Conservation (phyloP, 2,113 vertebrate genomes). For the Tetraodon nigroviridis region DNA sequence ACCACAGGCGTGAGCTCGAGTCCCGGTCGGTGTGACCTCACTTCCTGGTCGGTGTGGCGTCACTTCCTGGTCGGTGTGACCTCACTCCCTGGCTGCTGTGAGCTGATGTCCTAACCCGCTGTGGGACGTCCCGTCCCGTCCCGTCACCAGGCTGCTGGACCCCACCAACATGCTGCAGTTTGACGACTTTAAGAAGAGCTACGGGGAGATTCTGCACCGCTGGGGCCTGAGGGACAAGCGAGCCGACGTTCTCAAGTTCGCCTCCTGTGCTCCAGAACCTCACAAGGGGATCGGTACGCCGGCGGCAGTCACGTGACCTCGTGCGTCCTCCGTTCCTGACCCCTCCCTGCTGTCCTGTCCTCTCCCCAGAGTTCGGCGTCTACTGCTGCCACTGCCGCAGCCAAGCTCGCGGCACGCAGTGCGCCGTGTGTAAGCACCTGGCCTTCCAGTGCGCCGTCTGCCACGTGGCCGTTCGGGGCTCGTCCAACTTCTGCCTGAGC, state of each 20-base stretch:
- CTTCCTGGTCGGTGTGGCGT: neutral
- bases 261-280: slow-evolving; percentile 90
- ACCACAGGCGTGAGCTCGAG: too few species aligned
- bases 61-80: too few species aligned
- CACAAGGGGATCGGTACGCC: slow-evolving; percentile 91
- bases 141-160: slow-evolving; percentile 85
- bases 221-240: slow-evolving; percentile 94
- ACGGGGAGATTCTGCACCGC: slow-evolving; percentile 93
- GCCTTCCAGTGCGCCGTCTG: slow-evolving; percentile 97
- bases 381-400: slow-evolving; percentile 96
- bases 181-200: slow-evolving; percentile 97
- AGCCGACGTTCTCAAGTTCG: slow-evolving; percentile 94
- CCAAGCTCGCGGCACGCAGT: slow-evolving; percentile 89
- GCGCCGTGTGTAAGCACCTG: slow-evolving; percentile 90
- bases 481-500: slow-evolving; percentile 97
- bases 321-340: too few species aligned
- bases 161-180: slow-evolving; percentile 90
- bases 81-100: too few species aligned
- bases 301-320: neutral
- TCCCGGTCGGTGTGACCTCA: neutral
- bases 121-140: slow-evolving; percentile 9
- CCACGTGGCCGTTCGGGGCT: slow-evolving; percentile 91
- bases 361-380: slow-evolving; percentile 84
- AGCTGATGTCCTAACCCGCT: too few species aligned
- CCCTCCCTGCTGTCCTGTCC: neutral